Base-by-base conservation (phyloP, 2,797 vertebrate species). In the Atherinosoma microstoma region DNA sequence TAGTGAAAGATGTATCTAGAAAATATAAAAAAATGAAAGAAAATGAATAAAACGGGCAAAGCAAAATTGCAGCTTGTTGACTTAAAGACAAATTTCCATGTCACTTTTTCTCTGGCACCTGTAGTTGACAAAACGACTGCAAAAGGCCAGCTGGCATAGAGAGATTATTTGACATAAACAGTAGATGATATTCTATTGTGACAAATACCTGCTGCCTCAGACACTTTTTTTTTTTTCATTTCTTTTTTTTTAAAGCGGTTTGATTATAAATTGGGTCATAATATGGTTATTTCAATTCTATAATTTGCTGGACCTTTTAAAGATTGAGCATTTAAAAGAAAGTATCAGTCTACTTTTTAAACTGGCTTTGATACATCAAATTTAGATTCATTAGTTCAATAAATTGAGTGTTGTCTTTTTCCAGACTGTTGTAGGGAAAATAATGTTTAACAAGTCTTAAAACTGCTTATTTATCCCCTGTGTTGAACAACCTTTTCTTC, bases 401-500 rank as follows among this genome's bases (percentile, higher is more conserved):
- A 38, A 38, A 38, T 32, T 2, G 5, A 32, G 30, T 32, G 15
- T 38, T 29, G 6, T 22, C 36, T 32, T 67, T 29, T 61, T 29
- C 10, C 35, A 9, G 1, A 49, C 45, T n/a, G 45, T n/a, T 49
- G 45, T 49, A 18, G 42, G 15, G 7, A 12, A 18, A 66, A 67
- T 35, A 29, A 36, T 71, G 36, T 32, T 6, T 32, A 12, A 27
- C 24, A 27, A 20, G 20, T 16, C 30, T 59, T 32, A 18, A 40
- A 29, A 22, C 56, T 83, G 53, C 68, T 78, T 56, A 69, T 70
- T 89, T 72, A 88, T 76, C 65, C 87, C 78, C 79, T 82, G 62
- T 93, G 74, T 90, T 92, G 76, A 92, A 95, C 85, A 91, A 93
- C 77, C 95, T 97, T 97, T 89, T 99, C 94, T 98, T 96, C 96